Conservation (phyloP, 2,113 vertebrate species). For the Anolis carolinensis region DNA sequence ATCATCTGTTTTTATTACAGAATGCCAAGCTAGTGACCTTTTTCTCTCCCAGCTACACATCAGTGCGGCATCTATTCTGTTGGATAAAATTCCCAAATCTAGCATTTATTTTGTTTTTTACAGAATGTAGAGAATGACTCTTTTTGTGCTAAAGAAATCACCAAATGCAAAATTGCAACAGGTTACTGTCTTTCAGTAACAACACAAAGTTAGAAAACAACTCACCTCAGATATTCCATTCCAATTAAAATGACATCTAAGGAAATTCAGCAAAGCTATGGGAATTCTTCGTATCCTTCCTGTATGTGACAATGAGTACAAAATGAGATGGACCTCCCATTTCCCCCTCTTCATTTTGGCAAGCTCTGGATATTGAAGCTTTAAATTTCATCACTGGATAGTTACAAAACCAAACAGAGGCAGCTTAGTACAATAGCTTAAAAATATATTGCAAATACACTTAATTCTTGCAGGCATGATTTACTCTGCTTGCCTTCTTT, state of each 20-base stretch:
- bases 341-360: neutral
- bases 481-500: neutral
- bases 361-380: neutral
- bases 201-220: neutral
- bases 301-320: neutral
- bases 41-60: neutral
- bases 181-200: fast-evolving
- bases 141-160: neutral
- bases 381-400: constrained; percentile 12
- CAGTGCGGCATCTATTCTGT: neutral
- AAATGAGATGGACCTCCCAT: neutral
- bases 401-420: constrained; percentile 5
- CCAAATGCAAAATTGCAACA: neutral
- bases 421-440: neutral
- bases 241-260: neutral
- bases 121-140: fast-evolving
- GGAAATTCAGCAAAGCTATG: neutral
- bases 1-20: constrained; percentile 1
- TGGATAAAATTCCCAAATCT: neutral
- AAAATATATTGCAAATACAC: constrained; percentile 3
- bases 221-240: neutral
- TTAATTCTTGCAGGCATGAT: constrained; percentile 2
- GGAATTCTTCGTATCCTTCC: neutral
- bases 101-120: neutral
- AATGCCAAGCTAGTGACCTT: constrained; percentile 32